Evolutionary conservation across 2,797 vertebrate species (phyloP).

Genomic region (Sorex maritimensis): DNA sequence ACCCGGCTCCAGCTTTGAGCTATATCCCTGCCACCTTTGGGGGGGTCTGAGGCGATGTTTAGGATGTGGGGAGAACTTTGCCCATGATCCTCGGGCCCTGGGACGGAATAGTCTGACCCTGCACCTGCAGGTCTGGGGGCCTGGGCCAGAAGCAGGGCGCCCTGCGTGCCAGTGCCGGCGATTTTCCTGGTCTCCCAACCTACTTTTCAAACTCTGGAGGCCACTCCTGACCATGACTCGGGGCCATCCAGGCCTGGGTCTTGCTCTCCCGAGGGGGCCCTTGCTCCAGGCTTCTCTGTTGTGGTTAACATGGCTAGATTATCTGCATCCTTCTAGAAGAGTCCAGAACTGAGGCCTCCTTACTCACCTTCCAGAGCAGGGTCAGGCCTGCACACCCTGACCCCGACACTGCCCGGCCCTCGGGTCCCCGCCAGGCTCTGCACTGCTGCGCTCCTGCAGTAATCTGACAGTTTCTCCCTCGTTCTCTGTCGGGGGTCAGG

Average conservation of each 20-base stretch:
- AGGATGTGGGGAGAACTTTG: no score
- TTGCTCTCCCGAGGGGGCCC: background rate
- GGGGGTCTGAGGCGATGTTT: no score
- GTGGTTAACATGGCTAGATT: no score
- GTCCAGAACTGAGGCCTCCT: background rate
- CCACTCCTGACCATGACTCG: background rate
- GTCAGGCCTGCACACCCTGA: background rate
- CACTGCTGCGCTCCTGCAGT: background rate
- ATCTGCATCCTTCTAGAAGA: background rate
- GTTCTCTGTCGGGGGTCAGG: background rate
- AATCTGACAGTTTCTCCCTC: constrained; percentile 7
- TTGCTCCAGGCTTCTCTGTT: background rate
- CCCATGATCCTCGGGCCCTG: no score
- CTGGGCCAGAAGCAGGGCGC: no score
- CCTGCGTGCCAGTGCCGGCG: no score
- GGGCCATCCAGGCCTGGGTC: background rate
- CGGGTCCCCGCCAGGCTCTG: background rate
- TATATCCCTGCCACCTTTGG: no score
- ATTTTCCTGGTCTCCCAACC: no score
- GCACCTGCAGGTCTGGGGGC: no score
- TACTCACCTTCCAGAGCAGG: background rate
- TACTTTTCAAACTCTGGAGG: no score
- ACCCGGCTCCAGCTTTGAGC: no score
- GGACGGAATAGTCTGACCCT: no score
- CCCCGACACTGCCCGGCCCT: background rate